These are phyloP conservation scores for Nematopogon swammerdamellus DNA, from an alignment of 2,888 invertebrate genomes.

Conservation along the genomic window DNA sequence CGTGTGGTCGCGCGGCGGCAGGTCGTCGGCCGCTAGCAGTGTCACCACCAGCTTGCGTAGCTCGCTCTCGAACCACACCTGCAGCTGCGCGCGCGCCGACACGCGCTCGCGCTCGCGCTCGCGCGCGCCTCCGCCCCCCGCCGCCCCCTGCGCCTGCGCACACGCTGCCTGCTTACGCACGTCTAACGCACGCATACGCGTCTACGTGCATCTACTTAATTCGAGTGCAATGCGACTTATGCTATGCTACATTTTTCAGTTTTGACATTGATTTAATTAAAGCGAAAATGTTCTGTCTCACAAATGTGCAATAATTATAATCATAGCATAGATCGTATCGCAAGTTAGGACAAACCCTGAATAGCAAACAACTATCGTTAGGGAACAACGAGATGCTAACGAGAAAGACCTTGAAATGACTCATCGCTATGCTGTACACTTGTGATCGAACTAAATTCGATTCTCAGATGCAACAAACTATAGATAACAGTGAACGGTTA, in stretches of 20 bases:
- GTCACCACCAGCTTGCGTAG: constrained; percentile 80
- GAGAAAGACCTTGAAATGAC: background rate
- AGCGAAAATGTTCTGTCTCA: too few relatives aligned
- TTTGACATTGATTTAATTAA: too few relatives aligned
- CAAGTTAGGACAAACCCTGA: background rate
- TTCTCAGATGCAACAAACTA: background rate
- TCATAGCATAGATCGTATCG: background rate
- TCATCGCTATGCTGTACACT: background rate
- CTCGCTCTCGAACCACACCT: constrained; percentile 86
- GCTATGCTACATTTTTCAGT: background rate
- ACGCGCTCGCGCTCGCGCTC: constrained; percentile 60
- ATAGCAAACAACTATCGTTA: too few relatives aligned
- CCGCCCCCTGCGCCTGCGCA: constrained; percentile 44
- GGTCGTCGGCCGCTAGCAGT: constrained; percentile 81
- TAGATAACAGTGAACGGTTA: background rate
- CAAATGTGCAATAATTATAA: too few relatives aligned
- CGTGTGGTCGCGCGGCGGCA: constrained; percentile 75
- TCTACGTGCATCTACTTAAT: background rate
- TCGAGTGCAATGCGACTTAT: background rate
- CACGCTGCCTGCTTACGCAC: background rate
- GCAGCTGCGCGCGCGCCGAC: constrained; percentile 79
- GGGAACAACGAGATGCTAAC: background rate
- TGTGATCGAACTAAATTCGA: background rate
- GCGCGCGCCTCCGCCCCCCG: constrained; percentile 39
- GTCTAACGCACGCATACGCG: constrained; percentile 10